A percentile compares a stretch with the other conserved stretches of the same genome.
These are phyloP conservation scores for Metellina segmentata DNA, from an alignment of 2,888 invertebrate species.

Conservation along the genomic window DNA sequence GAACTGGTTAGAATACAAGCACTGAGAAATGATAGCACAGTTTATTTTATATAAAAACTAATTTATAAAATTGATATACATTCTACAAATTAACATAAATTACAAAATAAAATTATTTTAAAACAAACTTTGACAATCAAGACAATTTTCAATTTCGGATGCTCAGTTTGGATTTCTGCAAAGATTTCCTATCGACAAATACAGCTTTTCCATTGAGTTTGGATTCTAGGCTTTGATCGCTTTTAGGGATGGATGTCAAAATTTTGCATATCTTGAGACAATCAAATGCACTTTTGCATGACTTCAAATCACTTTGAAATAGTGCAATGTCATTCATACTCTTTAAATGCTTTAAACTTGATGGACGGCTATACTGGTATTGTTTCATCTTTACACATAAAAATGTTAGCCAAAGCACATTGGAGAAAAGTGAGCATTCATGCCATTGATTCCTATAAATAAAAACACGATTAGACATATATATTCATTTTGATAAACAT, in stretches of 20 bases:
- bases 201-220: not conserved
- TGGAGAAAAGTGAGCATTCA: slow-evolving; percentile 47
- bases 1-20: too few relatives aligned
- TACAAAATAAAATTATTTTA: too few relatives aligned
- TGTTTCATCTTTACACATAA: slow-evolving; percentile 40
- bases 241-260: not conserved
- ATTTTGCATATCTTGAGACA: slow-evolving; percentile 16
- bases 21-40: too few relatives aligned
- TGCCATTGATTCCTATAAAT: slow-evolving; percentile 66
- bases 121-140: too few relatives aligned
- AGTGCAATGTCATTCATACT: slow-evolving; percentile 22
- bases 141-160: not conserved
- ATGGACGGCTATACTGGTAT: slow-evolving; percentile 37
- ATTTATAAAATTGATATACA: too few relatives aligned
- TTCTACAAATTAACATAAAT: too few relatives aligned
- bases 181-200: slow-evolving; percentile 52
- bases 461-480: not conserved
- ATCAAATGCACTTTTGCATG: slow-evolving; percentile 54
- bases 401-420: slow-evolving; percentile 61
- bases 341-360: slow-evolving; percentile 16
- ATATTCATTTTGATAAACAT: too few relatives aligned
- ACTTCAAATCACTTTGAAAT: slow-evolving; percentile 3
- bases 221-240: not conserved
- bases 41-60: too few relatives aligned
- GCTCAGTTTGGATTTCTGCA: slow-evolving; percentile 36